phyloP scores from a whole-genome alignment of 2,113 vertebrate species.

The Tenrec ecaudatus region DNA sequence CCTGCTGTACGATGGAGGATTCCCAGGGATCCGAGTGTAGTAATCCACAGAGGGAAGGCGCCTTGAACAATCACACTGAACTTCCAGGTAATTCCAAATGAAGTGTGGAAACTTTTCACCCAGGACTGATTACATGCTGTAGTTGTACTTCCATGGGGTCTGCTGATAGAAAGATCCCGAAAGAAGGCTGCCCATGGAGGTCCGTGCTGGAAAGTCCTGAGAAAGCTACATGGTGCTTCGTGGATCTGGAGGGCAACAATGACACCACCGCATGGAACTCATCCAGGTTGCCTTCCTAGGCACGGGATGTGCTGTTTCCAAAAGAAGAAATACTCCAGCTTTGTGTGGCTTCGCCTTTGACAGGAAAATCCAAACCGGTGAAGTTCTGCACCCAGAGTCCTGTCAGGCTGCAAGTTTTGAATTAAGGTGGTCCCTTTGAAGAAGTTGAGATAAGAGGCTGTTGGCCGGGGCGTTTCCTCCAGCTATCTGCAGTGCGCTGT shows the following conservation, averaged over 20 bases:
- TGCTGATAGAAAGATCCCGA: conserved; percentile 47
- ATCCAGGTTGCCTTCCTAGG: conserved; percentile 36
- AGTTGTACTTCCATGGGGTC: not conserved
- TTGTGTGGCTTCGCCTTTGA: not conserved
- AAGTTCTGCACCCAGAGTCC: not conserved
- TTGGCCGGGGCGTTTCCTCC: not conserved
- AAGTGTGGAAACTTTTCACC: conserved; percentile 26
- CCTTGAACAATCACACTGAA: conserved; percentile 20
- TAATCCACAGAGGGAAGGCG: conserved; percentile 71
- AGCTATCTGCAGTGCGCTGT: not conserved
- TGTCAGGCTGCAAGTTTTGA: not conserved
- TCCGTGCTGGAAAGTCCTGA: not conserved
- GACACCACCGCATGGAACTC: conserved; percentile 55
- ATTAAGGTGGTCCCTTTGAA: not conserved
- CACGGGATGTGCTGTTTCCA: not conserved
- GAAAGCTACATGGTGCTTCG: not conserved
- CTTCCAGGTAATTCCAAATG: conserved; percentile 56
- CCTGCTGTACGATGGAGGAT: conserved; percentile 60
- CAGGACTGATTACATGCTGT: not conserved
- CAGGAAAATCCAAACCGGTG: not conserved
- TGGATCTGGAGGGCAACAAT: not conserved
- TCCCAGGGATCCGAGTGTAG: not conserved
- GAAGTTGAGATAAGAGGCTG: not conserved
- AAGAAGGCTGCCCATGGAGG: not conserved
- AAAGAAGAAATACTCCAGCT: not conserved